Evolutionary conservation across 2,797 vertebrate genomes (phyloP).

Genomic region (Sebastiscus tertius): DNA sequence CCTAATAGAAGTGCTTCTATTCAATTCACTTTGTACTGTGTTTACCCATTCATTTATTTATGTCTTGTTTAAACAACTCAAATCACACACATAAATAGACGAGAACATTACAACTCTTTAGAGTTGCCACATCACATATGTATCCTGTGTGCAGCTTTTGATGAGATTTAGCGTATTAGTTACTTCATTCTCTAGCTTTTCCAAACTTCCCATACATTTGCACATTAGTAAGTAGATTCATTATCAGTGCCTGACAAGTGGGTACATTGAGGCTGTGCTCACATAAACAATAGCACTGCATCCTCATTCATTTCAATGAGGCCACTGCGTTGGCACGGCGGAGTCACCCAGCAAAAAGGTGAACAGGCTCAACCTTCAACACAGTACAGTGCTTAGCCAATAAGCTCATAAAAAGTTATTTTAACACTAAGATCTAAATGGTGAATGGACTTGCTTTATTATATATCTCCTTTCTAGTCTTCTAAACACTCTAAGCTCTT

Average conservation of each 20-base stretch:
- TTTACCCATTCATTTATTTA: not conserved
- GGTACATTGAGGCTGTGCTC: not conserved
- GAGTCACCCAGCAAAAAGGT: no score
- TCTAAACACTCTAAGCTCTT: no score
- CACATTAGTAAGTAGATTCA: not conserved
- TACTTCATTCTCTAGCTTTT: no score
- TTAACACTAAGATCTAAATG: no score
- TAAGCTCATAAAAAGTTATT: no score
- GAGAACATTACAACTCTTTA: not conserved
- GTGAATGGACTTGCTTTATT: no score
- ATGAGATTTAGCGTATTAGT: no score
- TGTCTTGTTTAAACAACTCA: not conserved
- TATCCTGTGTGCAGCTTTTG: not conserved
- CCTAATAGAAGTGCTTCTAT: not conserved
- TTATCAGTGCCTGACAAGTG: not conserved
- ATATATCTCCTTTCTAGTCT: no score
- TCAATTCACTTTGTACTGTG: not conserved
- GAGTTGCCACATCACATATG: not conserved
- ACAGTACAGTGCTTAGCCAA: no score
- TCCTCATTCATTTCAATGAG: not conserved
- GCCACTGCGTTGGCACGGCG: no score
- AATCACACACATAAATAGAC: no score
- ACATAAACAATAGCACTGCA: not conserved
- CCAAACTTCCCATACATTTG: not conserved
- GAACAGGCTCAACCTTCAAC: no score